These are phyloP conservation scores for Spodoptera litura DNA, from an alignment of 1,140 invertebrate species.

Conservation along the genomic window DNA sequence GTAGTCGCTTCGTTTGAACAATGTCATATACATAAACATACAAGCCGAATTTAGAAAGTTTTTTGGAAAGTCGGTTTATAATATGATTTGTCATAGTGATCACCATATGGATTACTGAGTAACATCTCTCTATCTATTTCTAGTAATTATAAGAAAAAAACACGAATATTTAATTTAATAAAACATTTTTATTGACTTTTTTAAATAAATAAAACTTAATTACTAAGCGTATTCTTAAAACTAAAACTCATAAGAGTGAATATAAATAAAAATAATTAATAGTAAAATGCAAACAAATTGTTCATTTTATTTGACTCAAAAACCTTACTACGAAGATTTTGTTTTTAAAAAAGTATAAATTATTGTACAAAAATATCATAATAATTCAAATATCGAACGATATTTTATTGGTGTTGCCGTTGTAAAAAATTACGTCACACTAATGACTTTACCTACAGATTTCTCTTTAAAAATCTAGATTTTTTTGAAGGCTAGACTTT, in stretches of 20 bases:
- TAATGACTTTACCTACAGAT: not conserved
- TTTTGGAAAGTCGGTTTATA: too few species aligned
- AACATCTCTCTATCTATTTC: not conserved
- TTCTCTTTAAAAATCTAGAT: not conserved
- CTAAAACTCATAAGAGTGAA: slow-evolving; percentile 66
- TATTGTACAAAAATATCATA: slow-evolving; percentile 40
- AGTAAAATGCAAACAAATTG: slow-evolving; percentile 72
- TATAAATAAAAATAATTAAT: slow-evolving; percentile 65
- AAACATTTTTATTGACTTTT: slow-evolving; percentile 85
- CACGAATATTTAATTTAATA: slow-evolving; percentile 73
- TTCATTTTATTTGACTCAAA: slow-evolving; percentile 51
- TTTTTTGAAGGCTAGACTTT: slow-evolving; percentile 32
- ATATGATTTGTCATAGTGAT: too few species aligned
- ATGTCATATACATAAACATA: too few species aligned
- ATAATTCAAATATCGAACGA: slow-evolving; percentile 22
- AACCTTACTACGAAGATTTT: slow-evolving; percentile 6
- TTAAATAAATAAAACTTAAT: slow-evolving; percentile 83
- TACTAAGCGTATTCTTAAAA: slow-evolving; percentile 81
- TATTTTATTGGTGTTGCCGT: slow-evolving; percentile 26
- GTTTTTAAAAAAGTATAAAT: slow-evolving; percentile 27
- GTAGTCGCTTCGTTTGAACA: too few species aligned
- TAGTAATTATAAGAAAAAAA: slow-evolving; percentile 53
- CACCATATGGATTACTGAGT: too few species aligned
- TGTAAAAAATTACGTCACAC: slow-evolving; percentile 10
- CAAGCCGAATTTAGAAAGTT: too few species aligned